These are phyloP conservation scores for Drosophila quadrilineata DNA, from an alignment of 1,140 invertebrate species.

Conservation along the genomic window DNA sequence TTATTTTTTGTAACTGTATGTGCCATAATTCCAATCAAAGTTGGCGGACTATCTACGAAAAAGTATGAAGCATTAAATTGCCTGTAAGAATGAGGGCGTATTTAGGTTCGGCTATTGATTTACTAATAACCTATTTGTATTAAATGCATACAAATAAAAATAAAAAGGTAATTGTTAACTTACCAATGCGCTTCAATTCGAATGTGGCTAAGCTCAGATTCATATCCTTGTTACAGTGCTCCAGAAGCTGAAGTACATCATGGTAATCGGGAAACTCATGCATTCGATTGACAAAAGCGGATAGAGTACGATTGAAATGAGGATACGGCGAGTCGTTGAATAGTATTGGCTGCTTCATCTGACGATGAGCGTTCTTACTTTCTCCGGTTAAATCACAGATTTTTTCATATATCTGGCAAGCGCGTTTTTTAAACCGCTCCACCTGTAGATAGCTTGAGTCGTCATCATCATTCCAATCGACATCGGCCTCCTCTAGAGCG, in stretches of 20 bases:
- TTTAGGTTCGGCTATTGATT: too few species aligned
- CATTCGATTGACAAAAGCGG: constrained; percentile 82
- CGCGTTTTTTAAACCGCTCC: constrained; percentile 82
- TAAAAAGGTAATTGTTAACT: constrained; percentile 30
- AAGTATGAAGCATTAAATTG: too few species aligned
- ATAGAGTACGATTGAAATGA: constrained; percentile 83
- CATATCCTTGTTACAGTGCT: constrained; percentile 80
- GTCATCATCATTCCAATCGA: constrained; percentile 83
- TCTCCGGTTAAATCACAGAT: constrained; percentile 83
- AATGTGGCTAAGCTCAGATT: constrained; percentile 79
- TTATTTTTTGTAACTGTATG: too few species aligned
- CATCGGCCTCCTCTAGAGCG: constrained; percentile 81
- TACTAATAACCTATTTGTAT: not conserved
- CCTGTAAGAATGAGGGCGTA: too few species aligned
- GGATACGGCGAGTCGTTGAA: constrained; percentile 81
- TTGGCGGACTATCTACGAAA: too few species aligned
- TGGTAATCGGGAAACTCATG: constrained; percentile 83
- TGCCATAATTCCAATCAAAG: too few species aligned
- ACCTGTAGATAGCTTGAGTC: constrained; percentile 83
- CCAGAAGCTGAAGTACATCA: constrained; percentile 83
- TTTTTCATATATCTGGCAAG: constrained; percentile 82
- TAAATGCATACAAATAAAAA: not conserved
- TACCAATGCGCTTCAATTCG: constrained; percentile 82
- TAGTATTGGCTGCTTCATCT: constrained; percentile 81
- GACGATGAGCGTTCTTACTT: constrained; percentile 82